Evolutionary conservation across 1,140 invertebrate genomes (phyloP), one percentile per base, ranked within the genome.

Genomic region (Phymastichus coffea): DNA sequence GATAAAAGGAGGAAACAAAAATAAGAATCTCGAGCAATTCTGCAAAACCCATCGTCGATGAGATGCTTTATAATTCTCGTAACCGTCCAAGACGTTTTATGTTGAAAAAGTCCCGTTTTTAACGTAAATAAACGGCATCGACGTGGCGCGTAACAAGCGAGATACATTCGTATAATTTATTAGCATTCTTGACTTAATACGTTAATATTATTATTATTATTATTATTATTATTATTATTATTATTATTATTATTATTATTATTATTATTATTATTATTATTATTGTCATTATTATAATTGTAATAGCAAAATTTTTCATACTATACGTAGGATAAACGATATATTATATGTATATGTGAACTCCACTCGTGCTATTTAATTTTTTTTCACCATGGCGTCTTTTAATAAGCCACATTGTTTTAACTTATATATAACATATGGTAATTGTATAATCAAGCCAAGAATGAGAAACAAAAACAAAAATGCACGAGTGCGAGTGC

Each of bases 151-250:
- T n/a, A n/a, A n/a, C 48, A 37, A 59, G 14, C 23, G 38, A 58
- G 14, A 47, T 59, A 46, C 28, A 69, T 69, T 70, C 72, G 69
- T 75, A 77, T 74, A 76, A 70, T 75, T 77, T 74, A 69, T 76
- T 67, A 66, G 60, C n/a, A n/a, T 47, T 56, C 61, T 66, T 65
- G 67, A 73, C 72, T 65, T 52, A 71, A 66, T 62, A 62, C 52
- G 35, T n/a, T 69, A 70, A 41, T 63, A 64, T 64, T 65, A 68
- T 65, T 74, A 69, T 76, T 72, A 64, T 69, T 67, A n/a, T n/a
- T n/a, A n/a, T n/a, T n/a, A n/a, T n/a, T n/a, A n/a, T n/a, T n/a
- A n/a, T n/a, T n/a, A n/a, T n/a, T n/a, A n/a, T n/a, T n/a, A n/a
- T n/a, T n/a, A n/a, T n/a, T n/a, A n/a, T n/a, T n/a, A n/a, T n/a